These are phyloP conservation scores for Spea bombifrons DNA, from an alignment of 2,113 vertebrate species.

Conservation along the genomic window DNA sequence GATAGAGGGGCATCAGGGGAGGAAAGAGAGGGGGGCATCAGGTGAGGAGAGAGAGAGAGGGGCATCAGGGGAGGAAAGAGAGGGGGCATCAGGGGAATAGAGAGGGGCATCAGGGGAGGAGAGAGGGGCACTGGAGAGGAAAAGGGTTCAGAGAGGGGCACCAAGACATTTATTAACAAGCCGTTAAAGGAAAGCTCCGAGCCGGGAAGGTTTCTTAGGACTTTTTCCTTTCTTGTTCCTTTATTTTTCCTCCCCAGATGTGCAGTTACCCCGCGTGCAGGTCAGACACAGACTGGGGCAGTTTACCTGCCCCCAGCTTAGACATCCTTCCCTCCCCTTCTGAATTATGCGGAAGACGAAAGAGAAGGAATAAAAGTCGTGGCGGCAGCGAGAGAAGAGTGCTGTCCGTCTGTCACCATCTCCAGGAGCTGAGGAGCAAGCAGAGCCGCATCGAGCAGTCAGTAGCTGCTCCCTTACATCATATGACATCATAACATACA, in stretches of 20 bases:
- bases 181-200: neutral
- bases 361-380: neutral
- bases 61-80: no score
- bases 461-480: neutral
- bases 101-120: no score
- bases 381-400: neutral
- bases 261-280: neutral
- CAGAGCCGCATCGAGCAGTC: conserved; percentile 33
- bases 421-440: conserved; percentile 20
- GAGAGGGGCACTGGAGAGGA: no score
- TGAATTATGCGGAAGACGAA: neutral
- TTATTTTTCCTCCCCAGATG: neutral
- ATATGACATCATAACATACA: neutral
- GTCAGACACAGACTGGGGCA: neutral
- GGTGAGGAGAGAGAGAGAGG: no score
- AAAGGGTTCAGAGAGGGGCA: no score
- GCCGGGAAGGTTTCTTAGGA: neutral
- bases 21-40: no score
- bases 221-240: neutral
- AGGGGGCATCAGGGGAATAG: no score
- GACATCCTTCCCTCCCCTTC: conserved; percentile 5
- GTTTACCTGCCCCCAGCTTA: neutral
- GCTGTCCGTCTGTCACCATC: conserved; percentile 1
- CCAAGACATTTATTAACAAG: no score
- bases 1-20: no score